Conservation (phyloP, 2,888 invertebrate species). For the Drosophila neutralis region DNA sequence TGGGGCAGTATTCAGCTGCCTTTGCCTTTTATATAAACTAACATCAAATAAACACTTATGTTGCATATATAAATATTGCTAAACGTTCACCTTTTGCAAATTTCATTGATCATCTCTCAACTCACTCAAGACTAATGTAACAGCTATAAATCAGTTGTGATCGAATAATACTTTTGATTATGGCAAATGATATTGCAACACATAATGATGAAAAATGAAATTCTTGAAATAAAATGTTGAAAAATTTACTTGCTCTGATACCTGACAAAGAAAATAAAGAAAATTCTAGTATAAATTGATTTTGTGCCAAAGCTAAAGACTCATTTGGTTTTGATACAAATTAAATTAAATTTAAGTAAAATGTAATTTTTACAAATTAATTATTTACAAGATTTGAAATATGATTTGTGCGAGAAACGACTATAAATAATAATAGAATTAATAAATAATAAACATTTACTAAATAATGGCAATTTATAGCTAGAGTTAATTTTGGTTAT, state of each 20-base stretch:
- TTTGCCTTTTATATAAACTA: rapidly evolving
- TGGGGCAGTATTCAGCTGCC: neutral
- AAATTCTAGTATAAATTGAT: too few relatives aligned
- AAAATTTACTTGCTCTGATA: neutral
- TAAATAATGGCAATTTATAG: neutral
- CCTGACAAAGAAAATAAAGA: neutral
- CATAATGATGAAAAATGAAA: rapidly evolving
- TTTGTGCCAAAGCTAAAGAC: too few relatives aligned
- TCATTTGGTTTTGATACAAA: too few relatives aligned
- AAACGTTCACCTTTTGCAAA: neutral
- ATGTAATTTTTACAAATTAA: neutral
- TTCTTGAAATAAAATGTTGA: neutral
- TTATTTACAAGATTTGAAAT: neutral
- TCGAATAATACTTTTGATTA: neutral
- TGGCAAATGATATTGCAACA: neutral
- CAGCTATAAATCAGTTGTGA: neutral
- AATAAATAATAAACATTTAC: too few relatives aligned
- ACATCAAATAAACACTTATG: neutral
- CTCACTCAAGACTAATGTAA: neutral
- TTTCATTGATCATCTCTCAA: neutral
- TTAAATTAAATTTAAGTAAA: neutral
- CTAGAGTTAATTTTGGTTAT: neutral
- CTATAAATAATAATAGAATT: neutral
- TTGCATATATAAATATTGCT: neutral
- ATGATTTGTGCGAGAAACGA: too few relatives aligned